Evolutionary conservation across 2,113 vertebrate genomes (phyloP).

Genomic region (Mola mola): DNA sequence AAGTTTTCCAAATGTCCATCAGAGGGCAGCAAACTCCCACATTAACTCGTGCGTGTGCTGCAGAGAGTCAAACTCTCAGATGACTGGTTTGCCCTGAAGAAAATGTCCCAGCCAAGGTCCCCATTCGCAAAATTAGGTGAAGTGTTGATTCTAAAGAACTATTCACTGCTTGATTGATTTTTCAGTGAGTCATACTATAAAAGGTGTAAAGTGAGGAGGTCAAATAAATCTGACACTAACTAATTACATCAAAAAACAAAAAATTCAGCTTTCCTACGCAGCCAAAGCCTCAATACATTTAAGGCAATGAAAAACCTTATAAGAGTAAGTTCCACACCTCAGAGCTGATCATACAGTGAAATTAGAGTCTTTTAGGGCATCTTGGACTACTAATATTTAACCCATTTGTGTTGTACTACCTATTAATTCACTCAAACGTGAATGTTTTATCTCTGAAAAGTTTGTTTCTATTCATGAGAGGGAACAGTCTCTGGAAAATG

Average conservation of each 20-base stretch:
- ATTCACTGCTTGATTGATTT: slow-evolving; percentile 4
- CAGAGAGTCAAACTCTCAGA: neutral
- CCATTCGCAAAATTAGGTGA: neutral
- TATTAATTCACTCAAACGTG: too few relatives aligned
- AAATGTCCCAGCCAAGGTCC: slow-evolving; percentile 26
- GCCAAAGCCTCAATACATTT: too few relatives aligned
- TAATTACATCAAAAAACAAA: neutral
- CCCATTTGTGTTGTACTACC: too few relatives aligned
- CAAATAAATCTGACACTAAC: neutral
- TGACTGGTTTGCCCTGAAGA: slow-evolving; percentile 2
- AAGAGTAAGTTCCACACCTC: too few relatives aligned
- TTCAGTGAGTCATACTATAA: neutral
- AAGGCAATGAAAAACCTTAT: too few relatives aligned
- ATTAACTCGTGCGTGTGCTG: neutral
- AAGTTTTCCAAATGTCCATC: neutral
- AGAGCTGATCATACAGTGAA: too few relatives aligned
- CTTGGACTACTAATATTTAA: too few relatives aligned
- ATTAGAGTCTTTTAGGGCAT: too few relatives aligned
- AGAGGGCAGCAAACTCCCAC: slow-evolving; percentile 35
- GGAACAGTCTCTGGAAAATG: too few relatives aligned
- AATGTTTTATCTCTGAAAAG: too few relatives aligned
- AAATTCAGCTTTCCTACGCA: too few relatives aligned
- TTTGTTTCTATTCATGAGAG: too few relatives aligned
- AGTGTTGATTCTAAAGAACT: neutral
- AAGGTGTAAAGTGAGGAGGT: neutral